Evolutionary conservation across 2,113 vertebrate genomes (phyloP), one percentile per base, ranked within the genome.

Genomic region (Oreochromis aureus): DNA sequence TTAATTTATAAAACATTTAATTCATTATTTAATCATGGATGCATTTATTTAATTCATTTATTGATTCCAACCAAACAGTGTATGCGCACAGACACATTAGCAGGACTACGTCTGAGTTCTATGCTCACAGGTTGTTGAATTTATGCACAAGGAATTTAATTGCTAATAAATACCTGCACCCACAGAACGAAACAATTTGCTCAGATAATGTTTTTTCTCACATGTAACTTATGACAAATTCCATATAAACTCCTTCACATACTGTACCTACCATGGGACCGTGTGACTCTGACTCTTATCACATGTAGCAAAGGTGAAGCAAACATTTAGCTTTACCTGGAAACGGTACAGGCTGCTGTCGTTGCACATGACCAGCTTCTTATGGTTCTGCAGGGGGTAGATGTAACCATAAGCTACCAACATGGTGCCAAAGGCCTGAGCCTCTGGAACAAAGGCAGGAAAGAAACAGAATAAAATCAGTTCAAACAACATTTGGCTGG

Each of bases 341-440:
- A 99, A 99, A 88, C 98, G 97, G 94, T 99, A 99, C 27, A 99
- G 96, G 91, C 92, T 96, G 0, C 6, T 3, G 15, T 99, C 97
- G 1, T 96, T 94, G 89, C 92, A 97, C 27, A 99, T 97, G 55
- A 97, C 87, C 71, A 99, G 97, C 88, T 97, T 99, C 94, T 94
- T 98, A 78, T 98, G 98, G 90, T 99, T 98, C 92, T 98, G 97
- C 66, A 99, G 96, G 3, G 98, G 98, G 87, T 99, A 99, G 92
- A 99, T 96, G 91, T 98, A 99, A 1, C 98, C 98, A 1, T 96
- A 98, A 81, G 97, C 97, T 92, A 98, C 97, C 56, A 99, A 93
- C 94, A 98, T 96, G 93, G 97, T 98, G 18, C 98, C 97, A 84
- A 98, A 90, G 80, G 95, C 96, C 51, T 97, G 89, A 2, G 97